These are phyloP conservation scores for Leptobrachium leishanense DNA, from an alignment of 2,113 vertebrate genomes.

Conservation along the genomic window DNA sequence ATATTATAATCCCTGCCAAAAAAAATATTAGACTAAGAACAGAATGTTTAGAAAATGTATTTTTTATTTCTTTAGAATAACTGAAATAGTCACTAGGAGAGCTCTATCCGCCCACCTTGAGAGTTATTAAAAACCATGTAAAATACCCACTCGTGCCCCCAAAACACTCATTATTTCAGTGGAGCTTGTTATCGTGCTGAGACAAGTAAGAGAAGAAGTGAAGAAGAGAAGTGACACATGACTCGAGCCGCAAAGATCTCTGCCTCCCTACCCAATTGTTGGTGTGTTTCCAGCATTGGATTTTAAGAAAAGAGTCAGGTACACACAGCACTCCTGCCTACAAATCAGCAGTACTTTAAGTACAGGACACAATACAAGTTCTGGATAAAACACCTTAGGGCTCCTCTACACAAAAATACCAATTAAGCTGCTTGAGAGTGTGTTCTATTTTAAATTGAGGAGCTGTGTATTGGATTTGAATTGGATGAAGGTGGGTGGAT, in stretches of 20 bases:
- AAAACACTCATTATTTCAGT: slow-evolving; percentile 1
- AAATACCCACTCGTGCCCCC: slow-evolving; percentile 2
- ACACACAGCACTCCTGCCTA: background rate
- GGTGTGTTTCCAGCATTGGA: background rate
- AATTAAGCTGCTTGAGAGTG: slow-evolving; percentile 1
- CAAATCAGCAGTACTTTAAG: background rate
- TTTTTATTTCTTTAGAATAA: slow-evolving; percentile 8
- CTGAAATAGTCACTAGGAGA: slow-evolving; percentile 4
- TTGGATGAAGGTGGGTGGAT: too few relatives aligned
- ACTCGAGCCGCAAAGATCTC: background rate
- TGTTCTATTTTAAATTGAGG: background rate
- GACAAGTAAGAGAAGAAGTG: background rate
- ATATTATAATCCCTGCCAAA: slow-evolving; percentile 10
- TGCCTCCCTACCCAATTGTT: background rate
- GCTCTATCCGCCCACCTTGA: slow-evolving; percentile 14
- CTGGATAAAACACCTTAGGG: slow-evolving; percentile 1
- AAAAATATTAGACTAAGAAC: slow-evolving; percentile 23
- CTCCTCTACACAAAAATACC: background rate
- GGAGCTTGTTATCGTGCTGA: background rate
- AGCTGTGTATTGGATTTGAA: background rate
- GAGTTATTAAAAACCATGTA: background rate
- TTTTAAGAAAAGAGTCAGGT: too few relatives aligned
- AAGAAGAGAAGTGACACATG: slow-evolving; percentile 1
- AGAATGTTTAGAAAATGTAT: background rate
- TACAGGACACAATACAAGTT: background rate